phyloP scores from a whole-genome alignment of 2,888 invertebrate species.

The Keiferia lycopersicella region DNA sequence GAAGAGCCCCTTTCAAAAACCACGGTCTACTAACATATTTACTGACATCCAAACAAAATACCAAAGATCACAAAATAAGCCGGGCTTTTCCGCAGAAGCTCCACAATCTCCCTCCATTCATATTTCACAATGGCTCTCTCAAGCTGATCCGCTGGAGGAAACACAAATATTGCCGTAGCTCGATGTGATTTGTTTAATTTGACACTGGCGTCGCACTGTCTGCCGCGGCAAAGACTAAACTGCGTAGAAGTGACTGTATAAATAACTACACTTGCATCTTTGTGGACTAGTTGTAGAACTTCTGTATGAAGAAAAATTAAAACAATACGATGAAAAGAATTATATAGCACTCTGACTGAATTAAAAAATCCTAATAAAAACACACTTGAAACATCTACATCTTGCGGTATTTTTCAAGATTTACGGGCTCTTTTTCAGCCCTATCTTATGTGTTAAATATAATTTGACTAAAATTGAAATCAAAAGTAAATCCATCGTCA shows the following conservation, averaged over 20 bases:
- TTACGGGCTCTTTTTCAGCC: too few species aligned
- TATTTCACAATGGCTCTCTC: conserved; percentile 14
- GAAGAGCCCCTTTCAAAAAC: too few species aligned
- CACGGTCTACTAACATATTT: not conserved
- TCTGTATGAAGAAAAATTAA: too few species aligned
- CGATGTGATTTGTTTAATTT: conserved; percentile 72
- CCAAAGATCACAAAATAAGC: not conserved
- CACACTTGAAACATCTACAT: too few species aligned
- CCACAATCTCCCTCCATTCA: not conserved
- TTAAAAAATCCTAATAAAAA: too few species aligned
- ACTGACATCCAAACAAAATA: not conserved
- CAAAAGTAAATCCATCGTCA: too few species aligned
- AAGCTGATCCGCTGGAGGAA: conserved; percentile 36
- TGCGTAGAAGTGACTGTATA: conserved; percentile 21
- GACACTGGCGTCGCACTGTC: conserved; percentile 58
- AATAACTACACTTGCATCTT: not conserved
- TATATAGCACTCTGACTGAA: too few species aligned
- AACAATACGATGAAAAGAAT: too few species aligned
- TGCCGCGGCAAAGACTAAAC: conserved; percentile 48
- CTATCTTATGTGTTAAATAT: too few species aligned
- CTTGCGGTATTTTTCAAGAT: too few species aligned
- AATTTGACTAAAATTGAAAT: too few species aligned
- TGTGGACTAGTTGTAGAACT: too few species aligned
- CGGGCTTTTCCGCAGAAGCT: not conserved
- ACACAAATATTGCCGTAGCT: conserved; percentile 74